phyloP scores from a whole-genome alignment of 1,140 invertebrate genomes.

The Drosophila punjabiensis region DNA sequence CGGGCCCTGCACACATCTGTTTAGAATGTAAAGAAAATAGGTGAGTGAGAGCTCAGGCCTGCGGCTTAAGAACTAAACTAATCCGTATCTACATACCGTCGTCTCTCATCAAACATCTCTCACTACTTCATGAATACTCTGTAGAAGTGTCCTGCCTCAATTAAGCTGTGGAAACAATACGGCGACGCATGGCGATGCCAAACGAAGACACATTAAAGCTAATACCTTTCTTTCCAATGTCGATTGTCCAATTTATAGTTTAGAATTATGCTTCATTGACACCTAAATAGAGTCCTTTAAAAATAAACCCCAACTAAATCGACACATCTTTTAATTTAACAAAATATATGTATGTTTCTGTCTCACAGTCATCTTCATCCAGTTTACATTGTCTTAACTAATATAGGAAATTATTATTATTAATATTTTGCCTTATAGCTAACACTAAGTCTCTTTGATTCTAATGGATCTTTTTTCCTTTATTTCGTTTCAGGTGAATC shows the following conservation, averaged over 20 bases:
- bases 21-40: slow-evolving; percentile 39
- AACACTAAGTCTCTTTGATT: not conserved
- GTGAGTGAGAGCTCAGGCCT: slow-evolving; percentile 30
- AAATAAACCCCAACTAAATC: not conserved
- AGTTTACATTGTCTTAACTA: not conserved
- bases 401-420: not conserved
- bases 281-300: not conserved
- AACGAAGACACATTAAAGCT: not conserved
- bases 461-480: slow-evolving; percentile 15
- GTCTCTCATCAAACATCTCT: slow-evolving; percentile 23
- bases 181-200: not conserved
- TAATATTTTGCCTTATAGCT: not conserved
- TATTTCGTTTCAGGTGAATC: slow-evolving; percentile 69
- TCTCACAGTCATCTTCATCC: slow-evolving; percentile 1
- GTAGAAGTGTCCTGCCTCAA: not conserved
- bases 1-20: slow-evolving; percentile 35
- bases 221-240: not conserved
- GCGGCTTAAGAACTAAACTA: slow-evolving; percentile 23
- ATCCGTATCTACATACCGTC: slow-evolving; percentile 19
- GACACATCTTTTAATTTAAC: not conserved
- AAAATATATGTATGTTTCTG: not conserved
- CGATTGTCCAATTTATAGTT: not conserved
- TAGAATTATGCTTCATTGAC: not conserved
- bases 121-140: slow-evolving; percentile 11
- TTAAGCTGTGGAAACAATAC: not conserved